Base-by-base conservation (phyloP, 30 jellyfish, hydroid and myxozoan species). In the Sanderia malayensis region DNA sequence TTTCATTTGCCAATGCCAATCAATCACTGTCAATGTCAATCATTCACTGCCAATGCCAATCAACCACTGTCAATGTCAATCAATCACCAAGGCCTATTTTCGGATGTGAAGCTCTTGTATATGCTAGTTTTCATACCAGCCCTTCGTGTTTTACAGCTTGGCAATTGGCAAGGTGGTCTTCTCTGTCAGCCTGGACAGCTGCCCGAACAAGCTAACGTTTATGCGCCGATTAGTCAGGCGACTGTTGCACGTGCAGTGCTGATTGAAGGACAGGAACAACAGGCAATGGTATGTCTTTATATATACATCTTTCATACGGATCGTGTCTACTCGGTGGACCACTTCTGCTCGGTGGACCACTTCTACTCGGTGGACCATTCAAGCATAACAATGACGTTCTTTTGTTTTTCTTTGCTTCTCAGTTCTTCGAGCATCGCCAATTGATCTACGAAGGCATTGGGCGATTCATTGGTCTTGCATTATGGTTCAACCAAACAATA, bases 401-500 rank as follows among this genome's bases (percentile, higher is more conserved):
- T n/a, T n/a, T n/a, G n/a, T n/a, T n/a, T n/a, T n/a, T n/a, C n/a
- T n/a, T n/a, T n/a, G n/a, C n/a, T n/a, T n/a, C n/a, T n/a, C 26
- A 52, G 29, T n/a, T 22, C 44, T 66, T 79, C 30, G 74, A 79
- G 90, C 44, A 20, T 55, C 58, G 44, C 46, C 71, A 61, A 80
- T 32, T 34, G 8, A 91, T 72, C 18, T 89, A 46, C 49, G 79
- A 75, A 22, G 94, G 93, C 15, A 66, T 89, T 76, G 97, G 97
- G 11, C 95, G 97, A 29, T 89, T 89, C 71, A 68, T 89, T 41
- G 97, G 97, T 37, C 85, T 89, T 8, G 73, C 93, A 6, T 52
- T 89, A 72, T 89, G 97, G 97, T 89, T 89, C 49, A 89, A 89
- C 70, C 97, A 89, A 70, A 82, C 95, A 0, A 80, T 89, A 0